A percentile compares a stretch with the other conserved stretches of the same genome.
Conservation (phyloP, 2,113 vertebrate species). For the Prietella phreatophila region DNA sequence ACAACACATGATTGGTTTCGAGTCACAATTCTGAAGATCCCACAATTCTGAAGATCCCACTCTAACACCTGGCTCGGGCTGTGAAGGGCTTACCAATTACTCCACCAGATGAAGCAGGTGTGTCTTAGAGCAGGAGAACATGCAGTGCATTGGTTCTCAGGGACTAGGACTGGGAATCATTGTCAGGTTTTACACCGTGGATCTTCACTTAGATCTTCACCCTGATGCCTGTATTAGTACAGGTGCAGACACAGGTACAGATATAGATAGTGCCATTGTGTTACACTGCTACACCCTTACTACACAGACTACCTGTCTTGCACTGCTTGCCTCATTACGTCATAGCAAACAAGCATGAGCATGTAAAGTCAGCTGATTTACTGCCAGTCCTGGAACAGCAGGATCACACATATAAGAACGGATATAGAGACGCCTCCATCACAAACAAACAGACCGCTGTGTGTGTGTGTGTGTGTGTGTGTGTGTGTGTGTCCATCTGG, state of each 20-base stretch:
- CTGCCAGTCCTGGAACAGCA: background rate
- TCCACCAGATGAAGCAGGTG: background rate
- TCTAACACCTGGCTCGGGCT: background rate
- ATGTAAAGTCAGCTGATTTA: background rate
- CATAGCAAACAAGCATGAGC: background rate
- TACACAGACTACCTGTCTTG: background rate
- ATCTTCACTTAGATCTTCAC: background rate
- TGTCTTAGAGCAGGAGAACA: background rate
- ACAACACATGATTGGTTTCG: background rate
- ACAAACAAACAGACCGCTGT: constrained; percentile 26
- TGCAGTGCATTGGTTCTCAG: background rate
- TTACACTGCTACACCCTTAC: background rate
- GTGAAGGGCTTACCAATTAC: background rate
- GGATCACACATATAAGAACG: background rate
- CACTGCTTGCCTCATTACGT: background rate
- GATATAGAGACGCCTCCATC: background rate
- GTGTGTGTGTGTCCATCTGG: constrained; percentile 11
- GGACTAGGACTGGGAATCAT: background rate
- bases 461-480: constrained; percentile 6
- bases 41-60: background rate
- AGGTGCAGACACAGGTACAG: background rate
- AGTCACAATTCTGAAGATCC: background rate
- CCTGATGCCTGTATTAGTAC: background rate
- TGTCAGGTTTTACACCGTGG: background rate
- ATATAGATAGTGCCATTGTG: background rate